Base-by-base conservation (phyloP, 2,888 invertebrate species). In the Platycheirus albimanus region DNA sequence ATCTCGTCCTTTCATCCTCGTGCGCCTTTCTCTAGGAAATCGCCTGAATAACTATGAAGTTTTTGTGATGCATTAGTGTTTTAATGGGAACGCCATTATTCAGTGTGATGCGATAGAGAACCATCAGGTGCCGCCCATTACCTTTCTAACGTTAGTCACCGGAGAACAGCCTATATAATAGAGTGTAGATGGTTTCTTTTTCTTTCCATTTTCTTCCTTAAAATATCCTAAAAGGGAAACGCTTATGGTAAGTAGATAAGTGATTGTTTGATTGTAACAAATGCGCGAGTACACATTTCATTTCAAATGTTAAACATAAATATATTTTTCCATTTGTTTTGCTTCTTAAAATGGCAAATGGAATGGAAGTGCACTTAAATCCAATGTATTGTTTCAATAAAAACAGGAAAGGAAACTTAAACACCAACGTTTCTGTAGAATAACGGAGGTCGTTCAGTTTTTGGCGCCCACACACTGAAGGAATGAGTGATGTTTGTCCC, bases 1-100 rank as follows among this genome's bases (percentile, higher is more conserved):
- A 33, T 3, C 7, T 33, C 30, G 30, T 33, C 30, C 30, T 33
- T 33, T 33, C 7, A 33, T 54, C 47, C 36, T 45, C 15, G 2
- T 2, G 3, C n/a, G 30, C 51, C 47, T 61, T n/a, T n/a, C 38
- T 24, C n/a, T 51, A 36, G 61, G 28, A 69, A 67, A 54, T 49
- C 28, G 1, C 67, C 70, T 30, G 70, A 80, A 80, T 58, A 51
- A 64, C 45, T 74, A 33, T 54, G 64, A 5, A 41, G 75, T 36
- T 66, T 64, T 51, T 64, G 58, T 24, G 71, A 71, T 71, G 71
- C 76, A 76, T 81, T 76, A 76, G 81, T 71, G 71, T 52, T 66
- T 71, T 81, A 76, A 81, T 77, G 61, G 81, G 77, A 67, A 67
- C 54, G 66, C 81, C 71, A 81, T 81, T 81, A 81, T 71, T 67